phyloP scores from a whole-genome alignment of 1,140 invertebrate species.

The Polypedilum vanderplanki region DNA sequence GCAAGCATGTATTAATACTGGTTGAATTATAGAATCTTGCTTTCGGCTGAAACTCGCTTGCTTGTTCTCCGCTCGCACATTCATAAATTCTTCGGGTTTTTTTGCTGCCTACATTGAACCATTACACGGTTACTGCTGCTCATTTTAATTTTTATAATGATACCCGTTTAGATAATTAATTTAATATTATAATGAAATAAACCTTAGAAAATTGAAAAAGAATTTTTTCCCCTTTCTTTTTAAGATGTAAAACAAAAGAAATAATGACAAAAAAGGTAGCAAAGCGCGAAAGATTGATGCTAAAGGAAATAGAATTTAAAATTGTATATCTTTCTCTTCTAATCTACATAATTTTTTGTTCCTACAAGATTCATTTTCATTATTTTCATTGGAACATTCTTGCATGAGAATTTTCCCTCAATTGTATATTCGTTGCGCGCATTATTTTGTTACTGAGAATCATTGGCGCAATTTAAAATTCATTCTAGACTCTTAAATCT shows the following conservation, averaged over 20 bases:
- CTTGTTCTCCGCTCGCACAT: no score
- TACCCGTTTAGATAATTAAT: no score
- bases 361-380: constrained; percentile 4
- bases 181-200: no score
- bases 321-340: not conserved
- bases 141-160: no score
- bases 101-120: no score
- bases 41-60: no score
- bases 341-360: not conserved
- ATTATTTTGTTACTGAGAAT: not conserved
- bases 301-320: not conserved
- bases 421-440: constrained; percentile 3
- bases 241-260: not conserved
- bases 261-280: not conserved
- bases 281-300: not conserved
- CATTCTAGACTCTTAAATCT: not conserved
- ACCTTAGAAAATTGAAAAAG: no score
- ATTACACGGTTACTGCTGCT: no score
- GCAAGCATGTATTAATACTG: no score
- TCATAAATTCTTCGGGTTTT: no score
- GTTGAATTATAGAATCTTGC: no score
- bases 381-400: not conserved
- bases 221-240: no score
- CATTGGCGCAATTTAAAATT: not conserved
- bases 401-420: constrained; percentile 16